phyloP scores from a whole-genome alignment of 2,888 invertebrate genomes.

The Plebejus anna region DNA sequence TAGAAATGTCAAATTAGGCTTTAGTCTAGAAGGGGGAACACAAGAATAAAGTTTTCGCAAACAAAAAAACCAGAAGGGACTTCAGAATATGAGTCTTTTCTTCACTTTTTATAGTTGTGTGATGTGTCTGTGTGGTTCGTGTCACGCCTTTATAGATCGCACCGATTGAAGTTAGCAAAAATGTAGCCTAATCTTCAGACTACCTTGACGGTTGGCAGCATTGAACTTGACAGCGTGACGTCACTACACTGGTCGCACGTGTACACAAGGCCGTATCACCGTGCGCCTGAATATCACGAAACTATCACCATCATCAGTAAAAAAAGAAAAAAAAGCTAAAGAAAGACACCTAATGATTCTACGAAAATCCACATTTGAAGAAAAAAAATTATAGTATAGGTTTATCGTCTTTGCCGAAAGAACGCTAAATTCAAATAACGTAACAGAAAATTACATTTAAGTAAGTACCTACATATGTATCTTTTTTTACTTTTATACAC shows the following conservation, averaged over 20 bases:
- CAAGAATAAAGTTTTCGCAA: background rate
- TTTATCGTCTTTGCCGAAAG: too few species aligned
- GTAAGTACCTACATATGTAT: too few species aligned
- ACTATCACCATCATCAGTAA: background rate
- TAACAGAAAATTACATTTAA: background rate
- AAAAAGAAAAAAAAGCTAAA: too few species aligned
- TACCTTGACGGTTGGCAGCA: slow-evolving; percentile 48
- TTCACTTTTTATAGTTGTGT: too few species aligned
- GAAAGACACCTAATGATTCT: too few species aligned
- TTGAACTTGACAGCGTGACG: slow-evolving; percentile 78
- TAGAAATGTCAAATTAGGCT: background rate
- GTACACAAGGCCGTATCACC: slow-evolving; percentile 51
- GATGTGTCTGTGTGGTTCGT: too few species aligned
- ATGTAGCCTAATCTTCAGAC: background rate
- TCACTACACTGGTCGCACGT: slow-evolving; percentile 55
- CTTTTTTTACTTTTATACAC: too few species aligned
- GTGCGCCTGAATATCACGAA: slow-evolving; percentile 1
- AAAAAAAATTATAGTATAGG: too few species aligned
- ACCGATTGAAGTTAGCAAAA: background rate
- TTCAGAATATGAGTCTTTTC: too few species aligned
- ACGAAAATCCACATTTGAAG: too few species aligned
- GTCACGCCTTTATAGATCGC: background rate
- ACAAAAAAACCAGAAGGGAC: too few species aligned
- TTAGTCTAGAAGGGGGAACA: background rate
- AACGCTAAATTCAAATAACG: too few species aligned